A percentile compares a stretch with the other conserved stretches of the same genome.
These are phyloP conservation scores for Alitta virens DNA, from an alignment of 2,888 invertebrate genomes.

Conservation along the genomic window DNA sequence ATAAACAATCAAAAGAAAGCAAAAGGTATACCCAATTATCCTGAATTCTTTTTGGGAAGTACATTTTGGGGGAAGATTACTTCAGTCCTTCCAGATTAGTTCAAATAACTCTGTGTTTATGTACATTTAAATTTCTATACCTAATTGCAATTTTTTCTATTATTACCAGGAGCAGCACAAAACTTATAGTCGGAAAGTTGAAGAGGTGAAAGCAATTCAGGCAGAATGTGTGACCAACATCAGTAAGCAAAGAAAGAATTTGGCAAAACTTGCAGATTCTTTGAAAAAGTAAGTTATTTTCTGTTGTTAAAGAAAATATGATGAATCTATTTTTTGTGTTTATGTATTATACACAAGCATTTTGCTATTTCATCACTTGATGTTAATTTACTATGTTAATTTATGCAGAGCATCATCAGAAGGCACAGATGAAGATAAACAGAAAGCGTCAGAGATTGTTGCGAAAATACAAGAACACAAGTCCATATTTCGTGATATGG, in stretches of 20 bases:
- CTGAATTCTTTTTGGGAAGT: too few relatives aligned
- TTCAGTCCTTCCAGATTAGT: too few relatives aligned
- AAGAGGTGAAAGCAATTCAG: slow-evolving; percentile 79
- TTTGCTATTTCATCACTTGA: too few relatives aligned
- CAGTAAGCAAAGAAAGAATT: slow-evolving; percentile 86
- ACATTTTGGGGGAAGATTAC: too few relatives aligned
- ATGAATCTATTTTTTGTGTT: too few relatives aligned
- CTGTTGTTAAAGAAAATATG: too few relatives aligned
- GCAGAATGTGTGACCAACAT: slow-evolving; percentile 80
- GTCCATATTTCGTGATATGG: slow-evolving; percentile 85
- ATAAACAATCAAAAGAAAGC: too few relatives aligned
- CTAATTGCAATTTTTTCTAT: neutral
- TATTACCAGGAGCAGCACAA: slow-evolving; percentile 71
- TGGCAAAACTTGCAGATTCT: slow-evolving; percentile 75
- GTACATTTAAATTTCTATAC: too few relatives aligned
- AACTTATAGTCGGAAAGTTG: slow-evolving; percentile 79
- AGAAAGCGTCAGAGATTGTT: slow-evolving; percentile 64
- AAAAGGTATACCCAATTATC: too few relatives aligned
- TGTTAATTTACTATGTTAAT: too few relatives aligned
- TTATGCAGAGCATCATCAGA: slow-evolving; percentile 29
- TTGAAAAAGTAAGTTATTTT: slow-evolving; percentile 74
- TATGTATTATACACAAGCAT: too few relatives aligned
- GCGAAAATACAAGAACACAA: slow-evolving; percentile 80
- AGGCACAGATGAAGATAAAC: slow-evolving; percentile 40
- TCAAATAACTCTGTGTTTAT: too few relatives aligned